phyloP scores from a whole-genome alignment of 2,113 vertebrate species.

The Bubalus kerabau region DNA sequence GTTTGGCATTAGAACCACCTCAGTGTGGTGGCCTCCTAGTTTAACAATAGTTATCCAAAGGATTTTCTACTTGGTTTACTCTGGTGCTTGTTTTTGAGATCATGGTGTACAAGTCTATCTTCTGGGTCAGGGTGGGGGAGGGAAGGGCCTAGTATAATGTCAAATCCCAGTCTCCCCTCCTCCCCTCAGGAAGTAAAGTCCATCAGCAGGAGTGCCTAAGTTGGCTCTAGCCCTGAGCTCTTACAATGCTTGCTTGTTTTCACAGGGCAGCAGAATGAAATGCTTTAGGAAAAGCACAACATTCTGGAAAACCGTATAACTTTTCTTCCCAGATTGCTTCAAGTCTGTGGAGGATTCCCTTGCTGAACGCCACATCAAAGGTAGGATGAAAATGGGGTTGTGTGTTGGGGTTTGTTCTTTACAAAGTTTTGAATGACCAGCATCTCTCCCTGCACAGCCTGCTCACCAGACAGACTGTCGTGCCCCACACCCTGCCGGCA shows the following conservation, averaged over 20 bases:
- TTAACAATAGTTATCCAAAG: background rate
- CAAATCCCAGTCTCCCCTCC: slow-evolving; percentile 28
- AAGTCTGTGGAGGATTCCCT: background rate
- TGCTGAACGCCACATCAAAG: slow-evolving; percentile 5
- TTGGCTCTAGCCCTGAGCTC: background rate
- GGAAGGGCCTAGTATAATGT: background rate
- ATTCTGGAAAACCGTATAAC: background rate
- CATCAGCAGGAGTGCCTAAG: background rate
- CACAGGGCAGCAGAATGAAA: background rate
- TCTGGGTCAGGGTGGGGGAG: background rate
- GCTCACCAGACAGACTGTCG: background rate
- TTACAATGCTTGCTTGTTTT: slow-evolving; percentile 28
- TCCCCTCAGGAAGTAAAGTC: slow-evolving; percentile 63
- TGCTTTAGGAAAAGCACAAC: background rate
- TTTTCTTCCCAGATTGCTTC: background rate
- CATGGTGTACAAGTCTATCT: background rate
- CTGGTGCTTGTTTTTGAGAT: background rate
- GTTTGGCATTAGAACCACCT: background rate
- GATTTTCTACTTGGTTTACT: slow-evolving; percentile 47
- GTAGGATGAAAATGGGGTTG: slow-evolving; percentile 17
- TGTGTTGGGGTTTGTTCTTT: background rate
- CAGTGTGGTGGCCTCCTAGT: background rate
- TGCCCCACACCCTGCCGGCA: accelerated
- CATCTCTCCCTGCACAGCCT: background rate
- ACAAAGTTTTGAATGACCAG: background rate